A percentile compares a stretch with the other conserved stretches of the same genome.
Conservation (phyloP, 92 coral and sea anemone species). For the Pocillopora meandrina region DNA sequence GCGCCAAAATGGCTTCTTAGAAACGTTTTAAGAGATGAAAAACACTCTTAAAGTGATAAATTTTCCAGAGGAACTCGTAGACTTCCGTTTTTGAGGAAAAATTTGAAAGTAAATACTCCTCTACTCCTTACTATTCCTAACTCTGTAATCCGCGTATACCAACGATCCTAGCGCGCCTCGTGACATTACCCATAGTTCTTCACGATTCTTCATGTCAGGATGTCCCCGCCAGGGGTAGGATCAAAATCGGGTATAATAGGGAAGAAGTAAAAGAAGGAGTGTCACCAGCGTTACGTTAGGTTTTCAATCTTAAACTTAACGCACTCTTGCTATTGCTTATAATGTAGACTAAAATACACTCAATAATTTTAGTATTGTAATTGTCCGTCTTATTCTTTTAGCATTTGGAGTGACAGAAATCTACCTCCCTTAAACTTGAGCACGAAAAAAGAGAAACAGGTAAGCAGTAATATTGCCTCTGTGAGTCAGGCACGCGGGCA, state of each 20-base stretch:
- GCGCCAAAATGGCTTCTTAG: neutral
- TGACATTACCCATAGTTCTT: conserved; percentile 13
- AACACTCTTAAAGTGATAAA: no score
- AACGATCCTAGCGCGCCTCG: conserved; percentile 27
- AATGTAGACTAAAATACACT: no score
- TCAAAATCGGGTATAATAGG: neutral
- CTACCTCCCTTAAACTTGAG: no score
- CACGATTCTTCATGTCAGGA: conserved; percentile 8
- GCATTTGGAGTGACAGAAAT: no score
- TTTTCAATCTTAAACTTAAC: no score
- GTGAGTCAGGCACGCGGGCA: no score
- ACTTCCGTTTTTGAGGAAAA: neutral
- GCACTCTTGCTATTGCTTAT: no score
- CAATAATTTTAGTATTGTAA: no score
- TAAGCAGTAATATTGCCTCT: no score
- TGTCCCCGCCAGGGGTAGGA: neutral
- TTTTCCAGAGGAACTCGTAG: neutral
- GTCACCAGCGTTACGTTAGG: no score
- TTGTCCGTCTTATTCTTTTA: no score
- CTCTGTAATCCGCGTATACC: conserved; percentile 19
- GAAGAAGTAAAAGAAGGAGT: neutral
- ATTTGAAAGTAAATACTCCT: conserved; percentile 17
- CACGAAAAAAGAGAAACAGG: no score
- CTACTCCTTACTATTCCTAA: neutral
- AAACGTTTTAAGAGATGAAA: neutral